A percentile compares a stretch with the other conserved stretches of the same genome.
These are phyloP conservation scores for Isotomurus palustris DNA, from an alignment of 2,888 invertebrate genomes.

Conservation along the genomic window DNA sequence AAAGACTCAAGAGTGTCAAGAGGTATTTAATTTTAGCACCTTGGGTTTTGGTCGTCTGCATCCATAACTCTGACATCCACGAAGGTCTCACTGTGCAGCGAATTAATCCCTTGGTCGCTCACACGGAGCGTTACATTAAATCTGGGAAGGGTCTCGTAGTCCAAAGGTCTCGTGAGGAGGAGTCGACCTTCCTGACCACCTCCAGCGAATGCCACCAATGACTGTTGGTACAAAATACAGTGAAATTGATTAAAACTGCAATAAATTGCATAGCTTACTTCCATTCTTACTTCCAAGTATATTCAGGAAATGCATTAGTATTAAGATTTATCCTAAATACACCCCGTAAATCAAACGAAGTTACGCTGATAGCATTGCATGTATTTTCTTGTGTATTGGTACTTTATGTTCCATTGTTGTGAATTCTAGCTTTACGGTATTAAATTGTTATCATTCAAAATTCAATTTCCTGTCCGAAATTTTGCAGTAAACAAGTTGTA, in stretches of 20 bases:
- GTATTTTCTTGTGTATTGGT: too few relatives aligned
- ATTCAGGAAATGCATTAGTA: not conserved
- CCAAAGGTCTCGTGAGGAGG: constrained; percentile 71
- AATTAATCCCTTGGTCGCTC: constrained; percentile 73
- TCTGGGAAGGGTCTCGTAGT: constrained; percentile 66
- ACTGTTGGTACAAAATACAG: constrained; percentile 53
- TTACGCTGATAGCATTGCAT: not conserved
- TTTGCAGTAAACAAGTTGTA: too few relatives aligned
- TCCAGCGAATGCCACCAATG: constrained; percentile 76
- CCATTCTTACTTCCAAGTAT: not conserved
- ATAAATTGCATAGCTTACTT: not conserved
- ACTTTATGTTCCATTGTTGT: too few relatives aligned
- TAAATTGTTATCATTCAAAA: too few relatives aligned
- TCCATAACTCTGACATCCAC: constrained; percentile 62
- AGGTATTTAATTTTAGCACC: not conserved
- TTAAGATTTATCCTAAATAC: too few relatives aligned
- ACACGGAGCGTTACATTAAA: constrained; percentile 43
- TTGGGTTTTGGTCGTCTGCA: constrained; percentile 42
- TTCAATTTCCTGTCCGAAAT: too few relatives aligned
- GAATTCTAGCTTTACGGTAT: not conserved
- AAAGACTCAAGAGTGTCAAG: not conserved
- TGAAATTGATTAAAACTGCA: not conserved
- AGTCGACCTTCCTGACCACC: constrained; percentile 73
- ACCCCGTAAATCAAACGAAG: not conserved
- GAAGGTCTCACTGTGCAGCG: constrained; percentile 68